A percentile compares a stretch with the other conserved stretches of the same genome.
Conservation (phyloP, 2,797 vertebrate species). For the Ptychadena robeensis region DNA sequence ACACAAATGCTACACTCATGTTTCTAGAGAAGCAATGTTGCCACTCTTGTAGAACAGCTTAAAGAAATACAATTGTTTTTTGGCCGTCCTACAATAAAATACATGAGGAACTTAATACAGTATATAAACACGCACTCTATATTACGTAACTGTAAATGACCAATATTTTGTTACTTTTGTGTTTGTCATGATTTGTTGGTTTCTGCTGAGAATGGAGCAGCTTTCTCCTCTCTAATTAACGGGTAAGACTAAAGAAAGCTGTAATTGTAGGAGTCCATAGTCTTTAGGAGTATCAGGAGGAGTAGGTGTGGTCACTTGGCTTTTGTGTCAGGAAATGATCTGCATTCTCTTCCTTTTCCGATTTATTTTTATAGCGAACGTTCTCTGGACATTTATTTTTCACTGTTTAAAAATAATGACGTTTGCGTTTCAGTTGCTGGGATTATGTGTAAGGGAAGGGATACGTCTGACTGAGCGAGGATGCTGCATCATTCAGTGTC, state of each 20-base stretch:
- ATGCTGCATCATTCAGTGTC: too few relatives aligned
- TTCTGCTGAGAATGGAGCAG: background rate
- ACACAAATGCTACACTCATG: too few relatives aligned
- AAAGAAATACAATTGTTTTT: too few relatives aligned
- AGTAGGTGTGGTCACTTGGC: slow-evolving; percentile 39
- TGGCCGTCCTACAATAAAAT: too few relatives aligned
- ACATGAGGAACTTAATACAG: too few relatives aligned
- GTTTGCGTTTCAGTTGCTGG: background rate
- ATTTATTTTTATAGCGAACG: background rate
- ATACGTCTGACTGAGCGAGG: too few relatives aligned
- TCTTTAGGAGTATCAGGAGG: slow-evolving; percentile 11
- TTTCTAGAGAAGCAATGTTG: too few relatives aligned
- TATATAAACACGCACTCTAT: too few relatives aligned
- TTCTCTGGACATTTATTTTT: background rate
- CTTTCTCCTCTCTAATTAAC: slow-evolving; percentile 44
- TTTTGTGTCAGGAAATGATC: slow-evolving; percentile 23
- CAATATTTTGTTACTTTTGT: too few relatives aligned
- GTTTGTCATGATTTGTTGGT: too few relatives aligned
- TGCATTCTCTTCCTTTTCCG: slow-evolving; percentile 14
- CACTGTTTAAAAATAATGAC: slow-evolving; percentile 66
- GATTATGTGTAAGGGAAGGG: background rate
- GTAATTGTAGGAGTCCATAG: slow-evolving; percentile 40
- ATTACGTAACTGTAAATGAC: too few relatives aligned
- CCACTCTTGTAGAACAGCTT: too few relatives aligned
- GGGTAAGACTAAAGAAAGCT: slow-evolving; percentile 12